Base-by-base conservation (phyloP, 2,797 vertebrate species). In the Pseudomugil tenellus region DNA sequence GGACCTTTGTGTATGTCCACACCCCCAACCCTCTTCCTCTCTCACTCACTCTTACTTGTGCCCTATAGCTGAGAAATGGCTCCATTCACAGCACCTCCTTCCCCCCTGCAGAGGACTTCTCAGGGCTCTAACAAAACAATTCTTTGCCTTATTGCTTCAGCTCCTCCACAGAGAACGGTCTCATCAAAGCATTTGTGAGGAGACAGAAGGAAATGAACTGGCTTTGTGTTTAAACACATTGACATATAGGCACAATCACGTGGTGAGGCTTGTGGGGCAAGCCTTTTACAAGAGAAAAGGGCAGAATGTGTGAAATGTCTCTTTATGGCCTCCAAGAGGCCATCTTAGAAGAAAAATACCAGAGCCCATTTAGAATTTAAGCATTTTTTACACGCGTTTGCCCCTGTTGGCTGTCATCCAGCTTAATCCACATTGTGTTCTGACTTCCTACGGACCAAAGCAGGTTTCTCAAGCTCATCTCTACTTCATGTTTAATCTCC, bases 401-500 rank as follows among this genome's bases (percentile, higher is more conserved):
- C 72, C 77, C 79, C 72, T 12, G 31, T 60, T 89, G 88, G 87
- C 72, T 11, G 60, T 60, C 57, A 0, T 76, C 83, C 86, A 87
- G 76, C 73, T 62, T 79, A 89, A 87, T 85, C 88, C 87, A 79
- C 85, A 90, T 86, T 85, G 81, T 91, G 74, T 68, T 73, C 51
- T 21, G 79, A 90, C 83, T 87, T 90, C 84, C 84, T 88, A 53
- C 70, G 10, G 74, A 81, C 85, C 83, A 84, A 82, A 68, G 84
- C 81, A 80, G 77, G 81, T 80, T 90, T 89, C 83, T 84, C 81
- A 74, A 86, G 87, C 90, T 92, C 89, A 90, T 89, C 90, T 83
- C 84, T 84, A 79, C 87, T 77, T 85, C 76, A 60, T 88, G 85
- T 92, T 91, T 92, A 91, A 91, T 93, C 84, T 88, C 85, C 86